Evolutionary conservation across 2,113 vertebrate genomes (phyloP), one percentile per base, ranked within the genome.

Genomic region (Thymallus thymallus): DNA sequence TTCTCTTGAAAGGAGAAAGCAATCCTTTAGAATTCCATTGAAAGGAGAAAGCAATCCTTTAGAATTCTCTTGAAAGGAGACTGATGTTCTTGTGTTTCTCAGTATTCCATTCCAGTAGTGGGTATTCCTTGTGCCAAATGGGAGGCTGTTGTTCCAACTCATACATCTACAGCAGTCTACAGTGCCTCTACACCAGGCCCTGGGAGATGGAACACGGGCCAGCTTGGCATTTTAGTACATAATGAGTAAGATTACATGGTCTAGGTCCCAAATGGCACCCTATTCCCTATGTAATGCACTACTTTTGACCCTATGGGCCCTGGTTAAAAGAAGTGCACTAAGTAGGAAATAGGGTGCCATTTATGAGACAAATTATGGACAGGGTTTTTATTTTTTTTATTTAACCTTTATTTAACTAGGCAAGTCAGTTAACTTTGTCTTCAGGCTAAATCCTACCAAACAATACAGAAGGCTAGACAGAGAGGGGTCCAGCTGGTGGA

Each of bases 101-200:
- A 18, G 73, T 75, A 78, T 83, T 88, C 80, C 84, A 82, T 87
- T 87, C 85, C 80, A 85, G 88, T 84, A 75, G 76, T 51, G 72
- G 65, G 29, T 51, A 1, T 76, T 78, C 79, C 24, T n/a, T 0
- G 29, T 76, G 84, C 61, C 88, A 89, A 79, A 89, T 85, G 83
- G 82, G 86, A 84, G 84, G 78, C 74, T 81, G 79, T 78, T 56
- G 69, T 86, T 82, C 79, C 83, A 88, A 85, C 67, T 78, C 88
- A 89, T 88, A 90, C 84, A 88, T 86, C 84, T 87, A 76, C 83
- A 85, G 84, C 3, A n/a, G 20, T 24, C 10, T 45, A 24, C 12
- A 29, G 18, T 79, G 82, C 83, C 82, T 83, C 76, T 6, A 45
- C 56, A 66, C 24, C 63, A 26, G 5, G 4, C 26, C 18, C 26